These are phyloP conservation scores for Capitulum mitella DNA, from an alignment of 2,888 invertebrate genomes.

Conservation along the genomic window DNA sequence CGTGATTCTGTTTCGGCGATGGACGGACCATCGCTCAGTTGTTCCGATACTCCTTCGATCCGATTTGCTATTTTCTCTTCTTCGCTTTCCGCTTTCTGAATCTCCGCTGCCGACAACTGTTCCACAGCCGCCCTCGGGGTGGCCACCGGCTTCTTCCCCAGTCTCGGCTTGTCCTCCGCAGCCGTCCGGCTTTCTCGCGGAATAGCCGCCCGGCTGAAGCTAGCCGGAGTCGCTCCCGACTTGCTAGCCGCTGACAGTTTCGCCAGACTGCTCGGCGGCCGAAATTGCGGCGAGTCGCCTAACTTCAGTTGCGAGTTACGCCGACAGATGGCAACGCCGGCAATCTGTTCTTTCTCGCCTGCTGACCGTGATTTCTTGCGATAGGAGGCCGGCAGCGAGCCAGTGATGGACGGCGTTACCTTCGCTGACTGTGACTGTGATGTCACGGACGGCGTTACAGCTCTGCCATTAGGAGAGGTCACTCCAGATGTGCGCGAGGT, in stretches of 20 bases:
- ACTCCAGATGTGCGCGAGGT: neutral
- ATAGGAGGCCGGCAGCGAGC: neutral
- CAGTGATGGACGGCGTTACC: neutral
- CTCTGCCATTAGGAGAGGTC: neutral
- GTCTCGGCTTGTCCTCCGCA: neutral
- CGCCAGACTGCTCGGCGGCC: neutral
- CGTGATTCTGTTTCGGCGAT: too few species aligned
- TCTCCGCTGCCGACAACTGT: too few species aligned
- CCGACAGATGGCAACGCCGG: neutral
- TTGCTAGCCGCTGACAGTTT: neutral
- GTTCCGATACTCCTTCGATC: too few species aligned
- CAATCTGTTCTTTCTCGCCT: neutral
- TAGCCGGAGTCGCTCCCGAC: neutral
- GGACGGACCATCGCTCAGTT: too few species aligned
- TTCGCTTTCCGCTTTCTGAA: too few species aligned
- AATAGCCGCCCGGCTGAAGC: neutral
- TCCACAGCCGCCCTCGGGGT: neutral
- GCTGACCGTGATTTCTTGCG: neutral
- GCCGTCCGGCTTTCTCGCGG: neutral
- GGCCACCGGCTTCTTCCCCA: neutral
- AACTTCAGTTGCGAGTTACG: neutral
- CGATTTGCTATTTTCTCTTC: too few species aligned
- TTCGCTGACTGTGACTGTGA: neutral
- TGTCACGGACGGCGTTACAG: neutral
- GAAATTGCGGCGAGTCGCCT: neutral